These are phyloP conservation scores for Parazoanthus atlanticus DNA, from an alignment of 92 coral and sea anemone species.

Conservation along the genomic window DNA sequence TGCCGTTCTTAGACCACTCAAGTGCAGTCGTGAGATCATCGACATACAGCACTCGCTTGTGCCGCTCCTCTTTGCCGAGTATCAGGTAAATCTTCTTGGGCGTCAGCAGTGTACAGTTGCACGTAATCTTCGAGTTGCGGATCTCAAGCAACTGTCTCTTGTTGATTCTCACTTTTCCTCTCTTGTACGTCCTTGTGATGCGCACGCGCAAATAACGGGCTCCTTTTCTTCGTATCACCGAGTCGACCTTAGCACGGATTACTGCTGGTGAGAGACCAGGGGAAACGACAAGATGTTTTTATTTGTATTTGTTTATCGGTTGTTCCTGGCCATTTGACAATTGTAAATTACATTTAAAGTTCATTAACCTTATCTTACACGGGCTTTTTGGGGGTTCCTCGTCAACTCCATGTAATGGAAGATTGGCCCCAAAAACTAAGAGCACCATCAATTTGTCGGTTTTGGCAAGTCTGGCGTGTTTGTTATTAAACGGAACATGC, in stretches of 20 bases:
- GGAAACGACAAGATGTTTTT: background rate
- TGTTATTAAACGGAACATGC: too few species aligned
- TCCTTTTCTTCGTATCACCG: slow-evolving; percentile 68
- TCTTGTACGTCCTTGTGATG: slow-evolving; percentile 76
- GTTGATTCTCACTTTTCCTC: slow-evolving; percentile 68
- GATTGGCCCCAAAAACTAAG: too few species aligned
- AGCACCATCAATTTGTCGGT: too few species aligned
- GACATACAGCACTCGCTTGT: slow-evolving; percentile 68
- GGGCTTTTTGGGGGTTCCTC: too few species aligned
- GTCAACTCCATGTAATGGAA: too few species aligned
- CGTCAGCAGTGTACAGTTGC: slow-evolving; percentile 74
- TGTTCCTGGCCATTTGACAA: background rate
- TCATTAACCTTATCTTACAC: too few species aligned
- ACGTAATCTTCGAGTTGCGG: slow-evolving; percentile 74
- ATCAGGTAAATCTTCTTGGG: slow-evolving; percentile 70
- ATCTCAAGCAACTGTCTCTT: slow-evolving; percentile 77
- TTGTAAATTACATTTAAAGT: too few species aligned
- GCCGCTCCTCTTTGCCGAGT: slow-evolving; percentile 85
- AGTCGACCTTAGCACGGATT: slow-evolving; percentile 86
- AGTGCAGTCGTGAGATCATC: slow-evolving; percentile 84
- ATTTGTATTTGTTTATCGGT: background rate
- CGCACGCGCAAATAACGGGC: slow-evolving; percentile 78
- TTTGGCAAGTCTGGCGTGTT: too few species aligned
- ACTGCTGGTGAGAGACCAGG: slow-evolving; percentile 52
- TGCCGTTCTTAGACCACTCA: slow-evolving; percentile 81